These are phyloP conservation scores for Ceraclea dissimilis DNA, from an alignment of 2,888 invertebrate species.

Conservation along the genomic window DNA sequence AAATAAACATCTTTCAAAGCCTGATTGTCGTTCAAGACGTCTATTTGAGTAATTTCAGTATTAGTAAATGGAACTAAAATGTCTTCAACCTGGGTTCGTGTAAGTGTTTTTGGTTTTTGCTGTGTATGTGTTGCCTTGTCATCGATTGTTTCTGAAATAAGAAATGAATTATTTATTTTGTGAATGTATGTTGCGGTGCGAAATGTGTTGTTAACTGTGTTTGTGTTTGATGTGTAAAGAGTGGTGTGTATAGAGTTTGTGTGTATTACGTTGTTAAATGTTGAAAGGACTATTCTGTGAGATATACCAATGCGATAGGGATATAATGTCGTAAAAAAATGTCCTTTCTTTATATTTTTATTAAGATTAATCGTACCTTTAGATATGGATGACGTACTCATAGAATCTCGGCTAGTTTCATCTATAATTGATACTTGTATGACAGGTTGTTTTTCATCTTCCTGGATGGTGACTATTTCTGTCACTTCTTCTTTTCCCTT, in stretches of 20 bases:
- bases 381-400: no score
- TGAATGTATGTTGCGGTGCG: no score
- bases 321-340: no score
- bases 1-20: background rate
- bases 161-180: background rate
- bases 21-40: background rate
- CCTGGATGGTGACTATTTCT: slow-evolving; percentile 37
- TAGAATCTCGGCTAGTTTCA: no score
- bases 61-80: background rate
- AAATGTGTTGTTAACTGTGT: no score
- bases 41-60: background rate
- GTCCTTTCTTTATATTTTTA: no score
- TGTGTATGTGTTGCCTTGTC: background rate
- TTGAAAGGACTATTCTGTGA: no score
- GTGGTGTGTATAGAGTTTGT: no score
- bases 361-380: no score
- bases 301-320: no score
- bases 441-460: slow-evolving; percentile 32
- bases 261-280: no score
- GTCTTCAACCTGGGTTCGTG: background rate
- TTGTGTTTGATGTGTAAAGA: no score
- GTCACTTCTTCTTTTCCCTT: slow-evolving; percentile 37
- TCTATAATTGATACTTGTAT: slow-evolving; percentile 25
- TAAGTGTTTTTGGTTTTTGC: background rate
- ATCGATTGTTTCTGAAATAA: background rate